Conservation (phyloP, 1,140 invertebrate genomes). For the Subanguina moxae region DNA sequence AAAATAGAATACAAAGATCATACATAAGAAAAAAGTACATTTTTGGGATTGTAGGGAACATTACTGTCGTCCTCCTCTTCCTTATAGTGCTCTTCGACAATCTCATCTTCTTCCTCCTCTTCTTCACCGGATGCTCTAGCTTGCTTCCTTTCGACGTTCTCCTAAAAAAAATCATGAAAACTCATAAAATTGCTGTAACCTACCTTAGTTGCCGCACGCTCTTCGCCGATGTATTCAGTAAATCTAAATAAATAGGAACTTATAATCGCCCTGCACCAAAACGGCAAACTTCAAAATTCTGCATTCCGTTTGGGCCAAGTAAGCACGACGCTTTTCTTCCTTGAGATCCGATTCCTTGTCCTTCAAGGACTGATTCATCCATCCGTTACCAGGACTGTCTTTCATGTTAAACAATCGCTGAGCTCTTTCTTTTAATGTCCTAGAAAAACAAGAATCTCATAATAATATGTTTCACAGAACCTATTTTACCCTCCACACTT, state of each 20-base stretch:
- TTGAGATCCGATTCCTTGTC: conserved; percentile 62
- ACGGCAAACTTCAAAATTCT: conserved; percentile 26
- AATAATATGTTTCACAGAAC: too few species aligned
- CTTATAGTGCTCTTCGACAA: conserved; percentile 57
- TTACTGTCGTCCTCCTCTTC: conserved; percentile 77
- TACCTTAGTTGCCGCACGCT: conserved; percentile 78
- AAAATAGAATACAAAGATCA: background rate
- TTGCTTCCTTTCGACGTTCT: conserved; percentile 96
- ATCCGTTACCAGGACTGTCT: conserved; percentile 74
- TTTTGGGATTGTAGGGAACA: conserved; percentile 98
- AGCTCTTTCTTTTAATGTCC: conserved; percentile 89
- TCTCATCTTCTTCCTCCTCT: conserved; percentile 70
- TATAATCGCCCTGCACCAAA: too few species aligned
- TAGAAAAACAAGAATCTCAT: conserved; percentile 50
- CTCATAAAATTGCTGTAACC: too few species aligned
- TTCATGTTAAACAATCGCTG: conserved; percentile 88
- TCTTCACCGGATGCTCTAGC: conserved; percentile 92
- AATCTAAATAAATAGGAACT: conserved; percentile 46
- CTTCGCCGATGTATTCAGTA: conserved; percentile 63
- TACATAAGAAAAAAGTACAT: conserved; percentile 65
- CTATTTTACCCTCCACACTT: conserved; percentile 96
- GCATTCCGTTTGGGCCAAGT: conserved; percentile 46
- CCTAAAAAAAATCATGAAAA: too few species aligned
- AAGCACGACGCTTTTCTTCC: conserved; percentile 65
- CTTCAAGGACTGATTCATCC: conserved; percentile 81